Evolutionary conservation across 2,888 invertebrate genomes (phyloP).

Genomic region (Phyllotreta cruciferae): DNA sequence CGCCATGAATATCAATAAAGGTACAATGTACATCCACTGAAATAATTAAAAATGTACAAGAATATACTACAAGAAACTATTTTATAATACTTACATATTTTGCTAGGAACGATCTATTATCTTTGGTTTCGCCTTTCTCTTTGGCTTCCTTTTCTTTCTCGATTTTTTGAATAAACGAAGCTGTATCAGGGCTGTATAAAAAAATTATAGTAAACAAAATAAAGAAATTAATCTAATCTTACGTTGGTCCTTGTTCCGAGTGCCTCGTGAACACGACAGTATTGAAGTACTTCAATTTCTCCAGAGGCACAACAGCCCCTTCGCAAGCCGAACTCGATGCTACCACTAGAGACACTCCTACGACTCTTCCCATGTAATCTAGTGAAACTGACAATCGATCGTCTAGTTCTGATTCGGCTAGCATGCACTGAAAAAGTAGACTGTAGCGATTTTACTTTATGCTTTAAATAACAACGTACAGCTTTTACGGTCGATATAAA

Average conservation of each 20-base stretch:
- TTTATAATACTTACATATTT: slow-evolving; percentile 86
- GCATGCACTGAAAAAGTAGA: slow-evolving; percentile 66
- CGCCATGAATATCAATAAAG: slow-evolving; percentile 88
- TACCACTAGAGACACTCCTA: slow-evolving; percentile 71
- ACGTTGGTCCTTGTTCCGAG: slow-evolving; percentile 82
- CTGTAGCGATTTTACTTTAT: background rate
- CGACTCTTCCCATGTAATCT: slow-evolving; percentile 79
- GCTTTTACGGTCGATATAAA: slow-evolving; percentile 84
- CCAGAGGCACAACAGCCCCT: slow-evolving; percentile 57
- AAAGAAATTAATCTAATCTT: slow-evolving; percentile 52
- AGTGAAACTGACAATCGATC: slow-evolving; percentile 83
- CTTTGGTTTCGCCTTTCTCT: slow-evolving; percentile 88
- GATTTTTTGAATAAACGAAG: slow-evolving; percentile 90
- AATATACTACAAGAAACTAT: background rate
- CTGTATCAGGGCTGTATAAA: slow-evolving; percentile 84
- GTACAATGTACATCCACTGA: slow-evolving; percentile 99
- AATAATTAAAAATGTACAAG: slow-evolving; percentile 54
- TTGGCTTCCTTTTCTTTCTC: slow-evolving; percentile 90
- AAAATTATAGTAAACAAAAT: background rate
- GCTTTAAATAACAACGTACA: slow-evolving; percentile 57
- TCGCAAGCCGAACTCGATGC: slow-evolving; percentile 61
- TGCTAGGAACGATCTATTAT: slow-evolving; percentile 93
- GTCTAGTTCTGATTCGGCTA: slow-evolving; percentile 77
- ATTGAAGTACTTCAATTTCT: slow-evolving; percentile 67
- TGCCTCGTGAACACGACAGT: slow-evolving; percentile 82